A percentile compares a stretch with the other conserved stretches of the same genome.
phyloP scores from a whole-genome alignment of 2,797 vertebrate genomes.

The Pristis pectinata region DNA sequence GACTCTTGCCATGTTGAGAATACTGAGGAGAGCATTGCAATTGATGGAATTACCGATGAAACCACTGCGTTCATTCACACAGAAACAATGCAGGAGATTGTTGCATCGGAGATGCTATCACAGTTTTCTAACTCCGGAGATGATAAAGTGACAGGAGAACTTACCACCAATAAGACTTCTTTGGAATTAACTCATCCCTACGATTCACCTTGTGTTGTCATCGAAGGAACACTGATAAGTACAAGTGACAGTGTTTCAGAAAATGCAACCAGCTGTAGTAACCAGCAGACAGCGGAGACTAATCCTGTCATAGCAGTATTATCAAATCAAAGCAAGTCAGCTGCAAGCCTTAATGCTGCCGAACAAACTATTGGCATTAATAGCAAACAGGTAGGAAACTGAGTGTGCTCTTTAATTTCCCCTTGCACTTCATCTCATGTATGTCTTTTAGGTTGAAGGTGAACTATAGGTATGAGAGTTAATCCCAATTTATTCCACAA shows the following conservation, averaged over 20 bases:
- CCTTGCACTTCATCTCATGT: neutral
- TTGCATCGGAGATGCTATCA: constrained; percentile 56
- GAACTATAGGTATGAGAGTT: neutral
- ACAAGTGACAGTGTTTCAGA: constrained; percentile 41
- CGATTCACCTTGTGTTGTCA: constrained; percentile 58
- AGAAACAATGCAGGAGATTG: constrained; percentile 52
- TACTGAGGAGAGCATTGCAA: constrained; percentile 64
- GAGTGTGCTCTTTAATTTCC: neutral
- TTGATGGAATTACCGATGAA: constrained; percentile 64
- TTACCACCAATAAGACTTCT: constrained; percentile 64
- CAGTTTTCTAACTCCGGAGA: constrained; percentile 47
- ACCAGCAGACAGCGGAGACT: constrained; percentile 55
- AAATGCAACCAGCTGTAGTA: constrained; percentile 35
- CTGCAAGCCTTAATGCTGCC: neutral
- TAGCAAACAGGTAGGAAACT: constrained; percentile 1
- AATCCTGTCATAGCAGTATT: constrained; percentile 58
- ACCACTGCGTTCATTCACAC: constrained; percentile 50
- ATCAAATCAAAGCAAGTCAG: neutral
- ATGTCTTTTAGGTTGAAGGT: neutral
- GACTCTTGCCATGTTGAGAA: constrained; percentile 59
- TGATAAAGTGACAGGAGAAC: constrained; percentile 52
- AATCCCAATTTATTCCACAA: neutral
- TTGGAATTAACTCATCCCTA: constrained; percentile 56
- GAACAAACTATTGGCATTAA: constrained; percentile 10
- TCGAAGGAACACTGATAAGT: constrained; percentile 59